Conservation (phyloP, 2,888 invertebrate genomes). For the Rhingia campestris region DNA sequence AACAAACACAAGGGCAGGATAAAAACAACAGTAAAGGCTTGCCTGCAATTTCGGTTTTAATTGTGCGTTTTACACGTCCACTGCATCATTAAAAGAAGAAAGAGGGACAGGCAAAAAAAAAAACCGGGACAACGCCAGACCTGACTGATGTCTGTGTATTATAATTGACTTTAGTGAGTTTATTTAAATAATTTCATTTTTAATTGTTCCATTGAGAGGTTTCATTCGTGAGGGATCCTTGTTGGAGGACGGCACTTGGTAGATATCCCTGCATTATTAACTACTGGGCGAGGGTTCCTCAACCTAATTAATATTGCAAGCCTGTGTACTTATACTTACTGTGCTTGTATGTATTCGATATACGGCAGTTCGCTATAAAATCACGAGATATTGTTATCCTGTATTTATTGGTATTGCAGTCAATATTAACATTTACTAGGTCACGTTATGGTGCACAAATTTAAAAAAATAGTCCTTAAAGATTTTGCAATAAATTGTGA, state of each 20-base stretch:
- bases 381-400: no score
- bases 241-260: background rate
- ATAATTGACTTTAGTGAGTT: conserved; percentile 15
- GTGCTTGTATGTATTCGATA: no score
- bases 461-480: no score
- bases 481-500: no score
- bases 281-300: no score
- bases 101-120: background rate
- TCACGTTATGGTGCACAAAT: no score
- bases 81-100: conserved; percentile 16
- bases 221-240: background rate
- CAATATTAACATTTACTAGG: no score
- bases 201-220: background rate
- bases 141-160: background rate
- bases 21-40: conserved; percentile 22
- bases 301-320: no score
- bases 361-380: no score
- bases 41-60: conserved; percentile 21
- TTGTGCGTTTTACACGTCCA: conserved; percentile 28
- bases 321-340: no score
- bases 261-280: no score
- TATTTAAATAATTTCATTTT: conserved; percentile 6
- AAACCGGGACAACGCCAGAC: background rate
- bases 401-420: no score
- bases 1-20: background rate